Conservation (phyloP, 2,888 invertebrate genomes). For the Dasypogon diadema region DNA sequence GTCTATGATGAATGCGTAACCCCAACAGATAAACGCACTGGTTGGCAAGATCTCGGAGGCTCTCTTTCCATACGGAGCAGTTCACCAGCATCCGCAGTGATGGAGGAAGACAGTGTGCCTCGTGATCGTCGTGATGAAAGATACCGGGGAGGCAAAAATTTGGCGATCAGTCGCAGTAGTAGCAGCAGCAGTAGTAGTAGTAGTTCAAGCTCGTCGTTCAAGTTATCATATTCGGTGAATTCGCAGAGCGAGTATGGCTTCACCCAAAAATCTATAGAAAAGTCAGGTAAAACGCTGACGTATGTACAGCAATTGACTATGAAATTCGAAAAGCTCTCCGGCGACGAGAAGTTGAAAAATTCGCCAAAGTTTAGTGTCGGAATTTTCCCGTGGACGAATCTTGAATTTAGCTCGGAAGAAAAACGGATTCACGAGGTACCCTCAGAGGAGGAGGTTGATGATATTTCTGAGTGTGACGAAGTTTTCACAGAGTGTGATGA, state of each 20-base stretch:
- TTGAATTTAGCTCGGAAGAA: conserved; percentile 7
- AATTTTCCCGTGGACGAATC: conserved; percentile 23
- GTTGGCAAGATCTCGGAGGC: not conserved
- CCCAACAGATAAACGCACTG: not conserved
- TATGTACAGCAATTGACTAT: conserved; percentile 50
- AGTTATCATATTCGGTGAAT: conserved; percentile 64
- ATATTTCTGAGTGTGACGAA: conserved; percentile 58
- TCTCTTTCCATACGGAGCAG: conserved; percentile 34
- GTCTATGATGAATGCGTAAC: not conserved
- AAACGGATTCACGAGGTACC: conserved; percentile 64
- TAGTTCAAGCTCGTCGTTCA: conserved; percentile 60
- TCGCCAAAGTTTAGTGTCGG: conserved; percentile 49
- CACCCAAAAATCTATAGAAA: conserved; percentile 53
- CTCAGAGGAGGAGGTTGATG: conserved; percentile 66
- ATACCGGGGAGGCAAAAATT: not conserved
- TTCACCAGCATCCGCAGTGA: conserved; percentile 10
- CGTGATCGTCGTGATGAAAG: conserved; percentile 15
- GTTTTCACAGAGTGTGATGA: conserved; percentile 12
- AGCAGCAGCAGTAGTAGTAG: conserved; percentile 54
- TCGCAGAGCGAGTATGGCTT: conserved; percentile 65
- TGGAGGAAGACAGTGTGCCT: conserved; percentile 17
- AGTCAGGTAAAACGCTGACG: conserved; percentile 46
- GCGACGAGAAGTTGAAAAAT: conserved; percentile 41
- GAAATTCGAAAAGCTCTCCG: conserved; percentile 54
- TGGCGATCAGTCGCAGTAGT: not conserved